These are phyloP conservation scores for Noctua janthina DNA, from an alignment of 2,888 invertebrate species.

Conservation along the genomic window DNA sequence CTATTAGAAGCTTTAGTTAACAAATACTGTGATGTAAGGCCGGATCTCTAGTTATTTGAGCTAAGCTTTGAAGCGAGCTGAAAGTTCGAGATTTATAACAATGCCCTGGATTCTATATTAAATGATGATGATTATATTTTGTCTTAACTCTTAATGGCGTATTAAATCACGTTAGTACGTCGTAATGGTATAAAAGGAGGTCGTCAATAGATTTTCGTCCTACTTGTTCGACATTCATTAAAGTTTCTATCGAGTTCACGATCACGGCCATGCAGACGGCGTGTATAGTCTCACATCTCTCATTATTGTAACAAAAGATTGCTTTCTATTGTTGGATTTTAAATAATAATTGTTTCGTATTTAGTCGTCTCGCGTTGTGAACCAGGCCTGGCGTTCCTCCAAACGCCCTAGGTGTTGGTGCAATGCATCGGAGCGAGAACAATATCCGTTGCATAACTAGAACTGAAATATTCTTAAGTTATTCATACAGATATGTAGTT, in stretches of 20 bases:
- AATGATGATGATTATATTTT: conserved; percentile 23
- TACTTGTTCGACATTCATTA: conserved; percentile 57
- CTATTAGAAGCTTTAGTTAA: conserved; percentile 52
- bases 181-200: conserved; percentile 27
- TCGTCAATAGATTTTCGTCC: conserved; percentile 49
- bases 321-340: conserved; percentile 70
- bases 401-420: conserved; percentile 65
- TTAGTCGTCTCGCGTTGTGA: conserved; percentile 65
- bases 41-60: conserved; percentile 55
- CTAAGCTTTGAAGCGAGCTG: conserved; percentile 50
- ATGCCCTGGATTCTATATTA: conserved; percentile 36
- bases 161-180: conserved; percentile 14
- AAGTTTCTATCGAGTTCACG: conserved; percentile 66
- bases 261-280: conserved; percentile 61
- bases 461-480: conserved; percentile 40
- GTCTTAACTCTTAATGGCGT: neutral
- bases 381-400: conserved; percentile 70
- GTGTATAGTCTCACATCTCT: conserved; percentile 59
- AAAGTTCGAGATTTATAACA: conserved; percentile 42
- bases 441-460: conserved; percentile 49
- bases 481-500: conserved; percentile 31
- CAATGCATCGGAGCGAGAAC: conserved; percentile 59
- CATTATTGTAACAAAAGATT: conserved; percentile 71
- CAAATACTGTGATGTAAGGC: conserved; percentile 51
- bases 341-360: conserved; percentile 69